Base-by-base conservation (phyloP, 2,888 invertebrate species). In the Pseudococcus viburni region DNA sequence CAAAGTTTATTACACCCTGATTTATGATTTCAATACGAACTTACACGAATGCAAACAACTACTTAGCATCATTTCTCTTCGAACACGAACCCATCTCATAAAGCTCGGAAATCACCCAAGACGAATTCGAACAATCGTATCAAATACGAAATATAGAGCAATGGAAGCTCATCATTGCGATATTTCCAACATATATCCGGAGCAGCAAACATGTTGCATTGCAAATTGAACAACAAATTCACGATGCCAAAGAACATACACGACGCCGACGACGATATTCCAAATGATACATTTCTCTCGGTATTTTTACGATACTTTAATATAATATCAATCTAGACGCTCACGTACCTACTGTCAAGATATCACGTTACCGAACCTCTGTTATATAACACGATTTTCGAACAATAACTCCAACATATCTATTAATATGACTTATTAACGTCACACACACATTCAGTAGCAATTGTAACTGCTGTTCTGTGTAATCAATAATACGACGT, bases 221-320 rank as follows among this genome's bases (percentile, higher is more conserved):
- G 22, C 3, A 64, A 22, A 19, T 19, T 22, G 11, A 64, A 22
- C 64, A 64, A 11, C 22, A 19, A 64, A 15, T n/a, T 15, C 59
- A 22, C 22, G 11, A 22, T 64, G 11, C 64, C 17, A 59, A 64
- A 22, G 6, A 22, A 22, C n/a, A 51, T 64, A 22, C n/a, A 48
- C 12, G 12, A 12, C 5, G 5, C 8, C 55, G 12, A 55, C 55
- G 55, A 55, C n/a, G 55, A n/a, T 59, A 59, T 22, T 17, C 33
- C 26, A 73, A 73, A 73, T 26, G 73, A 33, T 68, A 73, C 73
- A 73, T 73, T 33, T 73, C 33, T 33, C 33, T 33, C 39, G 73
- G 39, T 73, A 73, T 83, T 83, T 83, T 83, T 46, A 46, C 80
- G 80, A 83, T 83, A 83, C 80, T 83, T n/a, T 46, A 46, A 83